Percentiles rank a stretch among this genome's conserved stretches.
phyloP scores from a whole-genome alignment of 2,888 invertebrate genomes.

The Halocaridina rubra region DNA sequence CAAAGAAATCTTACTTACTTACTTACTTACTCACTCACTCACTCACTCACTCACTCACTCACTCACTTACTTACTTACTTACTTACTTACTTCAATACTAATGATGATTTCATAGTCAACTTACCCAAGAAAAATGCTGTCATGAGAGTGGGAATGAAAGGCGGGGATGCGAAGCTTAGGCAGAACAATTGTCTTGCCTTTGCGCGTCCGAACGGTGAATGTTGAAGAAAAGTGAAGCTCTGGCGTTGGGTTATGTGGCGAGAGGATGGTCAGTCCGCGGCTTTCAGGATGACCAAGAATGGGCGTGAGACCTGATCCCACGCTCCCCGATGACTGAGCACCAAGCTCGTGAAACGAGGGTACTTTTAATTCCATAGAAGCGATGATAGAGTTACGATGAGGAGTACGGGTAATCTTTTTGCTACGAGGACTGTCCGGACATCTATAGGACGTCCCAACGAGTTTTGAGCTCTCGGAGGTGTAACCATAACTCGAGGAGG shows the following conservation, averaged over 20 bases:
- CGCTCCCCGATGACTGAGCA: constrained; percentile 1
- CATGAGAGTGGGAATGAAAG: constrained; percentile 54
- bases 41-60: no score
- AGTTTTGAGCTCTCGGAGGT: constrained; percentile 34
- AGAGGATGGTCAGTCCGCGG: constrained; percentile 80
- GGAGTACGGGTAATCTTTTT: constrained; percentile 40
- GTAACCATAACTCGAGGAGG: constrained; percentile 32
- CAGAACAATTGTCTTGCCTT: constrained; percentile 80
- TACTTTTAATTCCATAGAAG: constrained; percentile 60
- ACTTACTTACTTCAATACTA: no score
- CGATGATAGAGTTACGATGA: constrained; percentile 58
- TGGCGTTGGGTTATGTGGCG: constrained; percentile 80
- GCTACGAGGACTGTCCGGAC: constrained; percentile 41
- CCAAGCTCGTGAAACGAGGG: constrained; percentile 45
- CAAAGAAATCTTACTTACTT: no score
- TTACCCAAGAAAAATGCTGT: constrained; percentile 59
- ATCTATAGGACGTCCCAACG: constrained; percentile 34
- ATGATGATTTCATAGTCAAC: no score
- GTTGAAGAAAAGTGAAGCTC: constrained; percentile 73
- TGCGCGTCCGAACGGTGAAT: constrained; percentile 74
- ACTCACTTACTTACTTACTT: no score
- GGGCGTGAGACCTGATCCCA: constrained; percentile 24
- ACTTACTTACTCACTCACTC: no score
- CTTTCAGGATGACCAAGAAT: constrained; percentile 67
- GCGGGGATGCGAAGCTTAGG: constrained; percentile 79